These are phyloP conservation scores for Bubo scandiacus DNA, from an alignment of 2,113 vertebrate genomes.

Conservation along the genomic window DNA sequence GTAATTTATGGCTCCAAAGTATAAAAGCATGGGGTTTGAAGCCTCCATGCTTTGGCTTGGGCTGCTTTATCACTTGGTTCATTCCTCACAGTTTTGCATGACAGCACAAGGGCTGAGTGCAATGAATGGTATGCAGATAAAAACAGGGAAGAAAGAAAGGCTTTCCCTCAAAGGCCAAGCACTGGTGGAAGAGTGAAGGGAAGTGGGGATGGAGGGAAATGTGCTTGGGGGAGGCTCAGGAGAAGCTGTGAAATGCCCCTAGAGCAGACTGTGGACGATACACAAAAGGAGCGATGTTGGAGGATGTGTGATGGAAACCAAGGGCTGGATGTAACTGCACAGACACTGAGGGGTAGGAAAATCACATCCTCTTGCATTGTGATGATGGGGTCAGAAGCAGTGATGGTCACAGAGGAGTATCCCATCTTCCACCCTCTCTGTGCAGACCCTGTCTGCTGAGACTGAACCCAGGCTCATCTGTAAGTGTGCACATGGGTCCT, in stretches of 20 bases:
- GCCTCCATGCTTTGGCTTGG: not conserved
- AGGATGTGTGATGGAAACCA: not conserved
- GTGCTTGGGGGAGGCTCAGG: not conserved
- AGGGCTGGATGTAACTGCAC: not conserved
- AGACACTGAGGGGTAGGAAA: not conserved
- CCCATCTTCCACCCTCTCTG: not conserved
- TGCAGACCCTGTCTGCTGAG: not conserved
- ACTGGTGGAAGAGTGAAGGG: not conserved
- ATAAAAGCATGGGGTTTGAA: not conserved
- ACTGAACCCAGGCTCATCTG: not conserved
- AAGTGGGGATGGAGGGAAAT: not conserved
- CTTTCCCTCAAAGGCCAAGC: not conserved
- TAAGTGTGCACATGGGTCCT: not conserved
- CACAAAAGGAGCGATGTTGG: fast-evolving
- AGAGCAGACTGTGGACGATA: not conserved
- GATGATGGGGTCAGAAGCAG: not conserved
- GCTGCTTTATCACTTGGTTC: not conserved
- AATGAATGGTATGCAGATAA: slow-evolving; percentile 33
- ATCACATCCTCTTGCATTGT: not conserved
- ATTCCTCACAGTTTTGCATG: slow-evolving; percentile 37
- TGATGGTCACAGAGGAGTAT: not conserved
- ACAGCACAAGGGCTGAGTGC: not conserved
- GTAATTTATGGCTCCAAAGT: not conserved
- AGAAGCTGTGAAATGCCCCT: not conserved
- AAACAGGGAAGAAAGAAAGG: not conserved